A percentile compares a stretch with the other conserved stretches of the same genome.
Conservation (phyloP, 2,113 vertebrate genomes). For the Pleuronectes platessa region DNA sequence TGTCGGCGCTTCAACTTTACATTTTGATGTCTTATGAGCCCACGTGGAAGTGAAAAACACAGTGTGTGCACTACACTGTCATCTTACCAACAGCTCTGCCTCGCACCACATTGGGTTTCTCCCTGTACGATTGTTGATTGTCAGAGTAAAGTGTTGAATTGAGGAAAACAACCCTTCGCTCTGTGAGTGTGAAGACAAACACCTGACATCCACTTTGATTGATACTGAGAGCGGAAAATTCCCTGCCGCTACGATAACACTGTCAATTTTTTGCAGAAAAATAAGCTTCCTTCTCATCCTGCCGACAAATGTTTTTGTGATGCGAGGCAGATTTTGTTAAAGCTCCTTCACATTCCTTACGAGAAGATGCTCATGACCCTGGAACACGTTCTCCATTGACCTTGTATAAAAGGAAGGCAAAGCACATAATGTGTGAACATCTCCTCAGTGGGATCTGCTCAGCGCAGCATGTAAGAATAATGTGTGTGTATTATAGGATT, state of each 20-base stretch:
- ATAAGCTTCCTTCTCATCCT: background rate
- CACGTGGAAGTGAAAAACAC: slow-evolving; percentile 8
- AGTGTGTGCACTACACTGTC: background rate
- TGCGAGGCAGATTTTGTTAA: background rate
- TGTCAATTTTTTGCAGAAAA: background rate
- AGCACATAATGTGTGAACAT: slow-evolving; percentile 16
- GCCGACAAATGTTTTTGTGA: background rate
- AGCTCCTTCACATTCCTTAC: background rate
- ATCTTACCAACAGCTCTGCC: background rate
- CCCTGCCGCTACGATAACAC: background rate
- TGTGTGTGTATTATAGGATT: background rate
- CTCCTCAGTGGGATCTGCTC: slow-evolving; percentile 32
- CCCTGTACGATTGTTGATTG: background rate
- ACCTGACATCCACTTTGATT: background rate
- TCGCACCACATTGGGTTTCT: slow-evolving; percentile 1
- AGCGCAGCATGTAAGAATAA: slow-evolving; percentile 10
- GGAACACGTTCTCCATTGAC: slow-evolving; percentile 34
- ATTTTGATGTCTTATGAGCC: slow-evolving; percentile 1
- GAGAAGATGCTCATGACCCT: slow-evolving; percentile 12
- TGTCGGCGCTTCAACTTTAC: background rate
- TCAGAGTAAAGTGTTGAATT: background rate
- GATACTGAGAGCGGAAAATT: background rate
- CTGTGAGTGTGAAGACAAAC: too few relatives aligned
- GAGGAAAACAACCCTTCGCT: too few relatives aligned
- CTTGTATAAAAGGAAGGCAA: slow-evolving; percentile 15